Percentiles rank a stretch among this genome's conserved stretches.
phyloP scores from a whole-genome alignment of 2,888 invertebrate species.

The Hofmannophila pseudospretella region DNA sequence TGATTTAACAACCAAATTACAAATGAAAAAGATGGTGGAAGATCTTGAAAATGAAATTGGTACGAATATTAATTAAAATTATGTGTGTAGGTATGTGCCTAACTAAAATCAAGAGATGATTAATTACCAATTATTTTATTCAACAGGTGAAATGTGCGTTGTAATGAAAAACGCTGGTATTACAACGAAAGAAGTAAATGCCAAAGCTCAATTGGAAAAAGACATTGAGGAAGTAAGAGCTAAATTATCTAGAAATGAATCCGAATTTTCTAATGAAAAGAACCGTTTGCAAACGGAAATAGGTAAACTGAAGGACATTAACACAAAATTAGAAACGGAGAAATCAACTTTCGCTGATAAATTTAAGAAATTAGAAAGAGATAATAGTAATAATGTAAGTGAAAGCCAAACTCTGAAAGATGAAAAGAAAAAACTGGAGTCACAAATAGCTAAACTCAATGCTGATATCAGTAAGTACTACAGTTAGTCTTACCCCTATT shows the following conservation, averaged over 20 bases:
- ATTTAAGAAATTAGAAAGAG: constrained; percentile 51
- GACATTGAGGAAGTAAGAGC: constrained; percentile 74
- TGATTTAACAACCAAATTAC: constrained; percentile 83
- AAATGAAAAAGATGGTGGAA: constrained; percentile 89
- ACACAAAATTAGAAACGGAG: constrained; percentile 62
- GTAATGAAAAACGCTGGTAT: constrained; percentile 79
- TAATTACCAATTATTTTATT: no score
- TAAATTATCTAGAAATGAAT: constrained; percentile 67
- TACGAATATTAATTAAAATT: constrained; percentile 30
- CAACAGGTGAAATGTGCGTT: constrained; percentile 76
- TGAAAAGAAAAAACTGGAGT: constrained; percentile 80
- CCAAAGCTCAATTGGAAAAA: constrained; percentile 65
- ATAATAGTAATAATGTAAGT: constrained; percentile 52
- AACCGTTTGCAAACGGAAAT: constrained; percentile 69
- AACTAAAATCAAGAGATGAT: no score
- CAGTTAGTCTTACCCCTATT: no score
- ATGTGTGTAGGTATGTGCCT: no score
- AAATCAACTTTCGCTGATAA: constrained; percentile 52
- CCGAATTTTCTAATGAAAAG: constrained; percentile 74
- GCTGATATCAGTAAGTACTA: constrained; percentile 78
- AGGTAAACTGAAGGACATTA: constrained; percentile 71
- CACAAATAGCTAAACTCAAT: constrained; percentile 77
- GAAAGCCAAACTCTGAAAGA: constrained; percentile 78
- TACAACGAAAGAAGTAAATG: constrained; percentile 66
- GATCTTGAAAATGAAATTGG: constrained; percentile 93